A percentile compares a stretch with the other conserved stretches of the same genome.
These are phyloP conservation scores for Eutrigla gurnardus DNA, from an alignment of 2,797 vertebrate genomes.

Conservation along the genomic window DNA sequence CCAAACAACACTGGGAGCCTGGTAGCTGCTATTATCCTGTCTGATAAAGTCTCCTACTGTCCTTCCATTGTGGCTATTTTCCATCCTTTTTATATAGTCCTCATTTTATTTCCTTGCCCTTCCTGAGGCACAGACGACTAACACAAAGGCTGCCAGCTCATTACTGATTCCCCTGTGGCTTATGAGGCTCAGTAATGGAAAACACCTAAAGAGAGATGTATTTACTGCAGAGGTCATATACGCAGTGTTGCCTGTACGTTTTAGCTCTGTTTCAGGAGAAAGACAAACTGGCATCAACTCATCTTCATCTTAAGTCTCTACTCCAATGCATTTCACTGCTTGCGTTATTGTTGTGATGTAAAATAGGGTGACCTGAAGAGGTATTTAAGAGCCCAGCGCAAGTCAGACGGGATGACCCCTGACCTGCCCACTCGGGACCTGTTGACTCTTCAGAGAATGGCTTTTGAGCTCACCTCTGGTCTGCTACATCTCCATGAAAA, in stretches of 20 bases:
- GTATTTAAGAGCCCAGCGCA: constrained; percentile 92
- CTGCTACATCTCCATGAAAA: constrained; percentile 93
- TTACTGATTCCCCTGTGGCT: constrained; percentile 51
- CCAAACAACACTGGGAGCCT: constrained; percentile 37
- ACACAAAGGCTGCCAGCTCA: constrained; percentile 58
- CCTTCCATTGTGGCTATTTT: constrained; percentile 47
- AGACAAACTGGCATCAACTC: background rate
- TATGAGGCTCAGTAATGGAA: constrained; percentile 45
- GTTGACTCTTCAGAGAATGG: constrained; percentile 93
- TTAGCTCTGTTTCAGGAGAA: constrained; percentile 36
- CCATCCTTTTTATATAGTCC: constrained; percentile 33
- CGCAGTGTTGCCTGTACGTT: constrained; percentile 18
- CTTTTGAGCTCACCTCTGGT: constrained; percentile 92
- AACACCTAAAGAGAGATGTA: constrained; percentile 38
- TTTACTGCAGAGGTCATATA: constrained; percentile 49
- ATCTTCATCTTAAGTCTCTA: background rate
- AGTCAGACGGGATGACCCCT: constrained; percentile 92
- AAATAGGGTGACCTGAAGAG: constrained; percentile 92
- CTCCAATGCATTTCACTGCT: background rate
- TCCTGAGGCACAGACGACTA: constrained; percentile 44
- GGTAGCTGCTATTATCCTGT: constrained; percentile 22
- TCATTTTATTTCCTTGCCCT: constrained; percentile 52
- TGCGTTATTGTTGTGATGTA: constrained; percentile 37
- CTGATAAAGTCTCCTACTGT: constrained; percentile 48
- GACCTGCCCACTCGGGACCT: constrained; percentile 91